Evolutionary conservation across 2,113 vertebrate genomes (phyloP).

Genomic region (Cercopithecus mona): DNA sequence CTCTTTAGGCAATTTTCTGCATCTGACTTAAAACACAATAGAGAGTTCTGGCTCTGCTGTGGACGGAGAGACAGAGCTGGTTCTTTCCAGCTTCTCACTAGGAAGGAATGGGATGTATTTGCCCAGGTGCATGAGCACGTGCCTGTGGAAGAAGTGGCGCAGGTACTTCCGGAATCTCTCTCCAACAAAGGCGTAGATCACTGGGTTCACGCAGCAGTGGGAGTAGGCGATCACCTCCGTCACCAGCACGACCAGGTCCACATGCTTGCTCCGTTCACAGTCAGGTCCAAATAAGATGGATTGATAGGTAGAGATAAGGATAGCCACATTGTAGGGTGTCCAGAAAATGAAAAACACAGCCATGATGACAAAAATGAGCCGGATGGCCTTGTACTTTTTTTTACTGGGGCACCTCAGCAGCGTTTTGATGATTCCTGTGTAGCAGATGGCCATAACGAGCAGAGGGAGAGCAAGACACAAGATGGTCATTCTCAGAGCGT

Average conservation of each 20-base stretch:
- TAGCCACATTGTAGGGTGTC: constrained; percentile 90
- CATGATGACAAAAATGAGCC: constrained; percentile 91
- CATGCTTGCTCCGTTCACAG: constrained; percentile 67
- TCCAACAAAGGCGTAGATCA: constrained; percentile 94
- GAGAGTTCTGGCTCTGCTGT: constrained; percentile 82
- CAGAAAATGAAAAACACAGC: constrained; percentile 91
- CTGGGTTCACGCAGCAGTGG: constrained; percentile 93
- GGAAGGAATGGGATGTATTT: constrained; percentile 73
- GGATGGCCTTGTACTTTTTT: constrained; percentile 87
- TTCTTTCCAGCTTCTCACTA: constrained; percentile 77
- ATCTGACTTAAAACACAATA: constrained; percentile 71
- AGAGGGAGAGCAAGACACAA: constrained; percentile 89
- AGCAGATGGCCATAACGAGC: constrained; percentile 89
- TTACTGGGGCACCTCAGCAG: constrained; percentile 84
- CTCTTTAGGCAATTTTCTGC: not conserved
- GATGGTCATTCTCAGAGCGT: constrained; percentile 85
- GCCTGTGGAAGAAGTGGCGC: constrained; percentile 74
- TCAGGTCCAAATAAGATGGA: not conserved
- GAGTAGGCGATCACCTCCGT: constrained; percentile 88
- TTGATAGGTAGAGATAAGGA: constrained; percentile 88
- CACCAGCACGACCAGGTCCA: constrained; percentile 80
- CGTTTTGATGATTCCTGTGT: constrained; percentile 88
- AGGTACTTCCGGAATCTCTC: constrained; percentile 91
- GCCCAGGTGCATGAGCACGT: constrained; percentile 61
- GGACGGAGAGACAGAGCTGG: constrained; percentile 81